These are phyloP conservation scores for Xenopus petersii DNA, from an alignment of 2,797 vertebrate species.

Conservation along the genomic window DNA sequence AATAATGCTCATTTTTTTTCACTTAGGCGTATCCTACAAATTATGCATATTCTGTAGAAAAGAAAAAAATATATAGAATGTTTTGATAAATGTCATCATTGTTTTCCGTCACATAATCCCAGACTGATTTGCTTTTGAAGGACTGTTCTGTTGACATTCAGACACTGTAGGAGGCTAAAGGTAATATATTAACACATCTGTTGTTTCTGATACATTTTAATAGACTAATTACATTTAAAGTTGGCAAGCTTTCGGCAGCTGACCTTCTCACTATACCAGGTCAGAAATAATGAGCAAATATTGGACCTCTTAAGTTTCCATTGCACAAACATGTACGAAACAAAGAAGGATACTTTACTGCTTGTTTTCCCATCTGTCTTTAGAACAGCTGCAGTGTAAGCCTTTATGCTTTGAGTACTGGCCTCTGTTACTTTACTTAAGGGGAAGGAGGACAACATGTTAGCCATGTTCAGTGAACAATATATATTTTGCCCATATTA, in stretches of 20 bases:
- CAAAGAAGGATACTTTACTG: too few relatives aligned
- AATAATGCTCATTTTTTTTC: too few relatives aligned
- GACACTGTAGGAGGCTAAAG: background rate
- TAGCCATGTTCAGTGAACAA: too few relatives aligned
- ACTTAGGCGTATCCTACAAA: background rate
- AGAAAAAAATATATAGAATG: background rate
- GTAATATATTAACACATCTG: slow-evolving; percentile 19
- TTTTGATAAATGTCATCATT: too few relatives aligned
- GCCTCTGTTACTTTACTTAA: too few relatives aligned
- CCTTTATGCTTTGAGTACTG: too few relatives aligned
- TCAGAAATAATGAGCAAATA: slow-evolving; percentile 14
- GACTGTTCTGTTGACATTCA: slow-evolving; percentile 4
- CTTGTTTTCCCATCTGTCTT: too few relatives aligned
- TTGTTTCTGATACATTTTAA: background rate
- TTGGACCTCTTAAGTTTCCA: background rate
- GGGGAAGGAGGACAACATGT: too few relatives aligned
- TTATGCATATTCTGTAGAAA: background rate
- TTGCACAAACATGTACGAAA: background rate
- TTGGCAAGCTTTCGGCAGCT: slow-evolving; percentile 9
- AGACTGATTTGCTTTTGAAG: background rate
- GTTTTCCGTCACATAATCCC: too few relatives aligned
- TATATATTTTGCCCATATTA: too few relatives aligned
- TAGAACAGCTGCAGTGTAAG: too few relatives aligned
- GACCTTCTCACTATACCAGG: background rate
- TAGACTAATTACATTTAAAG: slow-evolving; percentile 14